Conservation (phyloP, 2,113 vertebrate genomes). For the Cryptotis parvus region DNA sequence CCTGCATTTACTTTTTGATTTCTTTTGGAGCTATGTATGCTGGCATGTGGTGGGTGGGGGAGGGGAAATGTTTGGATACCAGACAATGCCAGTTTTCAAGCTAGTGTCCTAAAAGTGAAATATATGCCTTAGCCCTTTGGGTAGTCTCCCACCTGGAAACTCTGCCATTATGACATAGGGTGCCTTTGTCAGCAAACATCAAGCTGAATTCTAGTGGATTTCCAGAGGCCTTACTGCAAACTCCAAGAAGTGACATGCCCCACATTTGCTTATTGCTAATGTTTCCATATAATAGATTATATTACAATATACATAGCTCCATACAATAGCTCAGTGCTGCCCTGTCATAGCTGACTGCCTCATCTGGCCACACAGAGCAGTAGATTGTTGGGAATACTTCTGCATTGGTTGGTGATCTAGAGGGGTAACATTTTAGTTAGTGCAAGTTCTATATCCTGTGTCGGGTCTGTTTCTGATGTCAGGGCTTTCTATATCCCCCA, state of each 20-base stretch:
- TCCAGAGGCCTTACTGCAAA: not conserved
- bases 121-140: too few species aligned
- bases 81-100: too few species aligned
- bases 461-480: too few species aligned
- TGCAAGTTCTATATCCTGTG: fast-evolving
- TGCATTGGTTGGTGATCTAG: not conserved
- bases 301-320: too few species aligned
- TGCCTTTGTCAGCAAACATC: not conserved
- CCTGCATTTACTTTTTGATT: too few species aligned
- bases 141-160: not conserved
- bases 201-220: not conserved
- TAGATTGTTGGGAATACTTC: not conserved
- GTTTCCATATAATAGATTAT: not conserved
- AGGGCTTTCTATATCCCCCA: too few species aligned
- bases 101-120: too few species aligned
- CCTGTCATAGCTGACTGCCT: not conserved
- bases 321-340: not conserved
- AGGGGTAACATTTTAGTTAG: not conserved
- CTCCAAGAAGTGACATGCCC: not conserved
- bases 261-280: not conserved
- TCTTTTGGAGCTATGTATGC: too few species aligned
- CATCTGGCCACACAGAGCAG: not conserved
- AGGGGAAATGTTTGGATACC: too few species aligned
- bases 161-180: not conserved
- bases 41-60: too few species aligned